phyloP scores from a whole-genome alignment of 2,888 invertebrate species.

The Notodonta ziczac region DNA sequence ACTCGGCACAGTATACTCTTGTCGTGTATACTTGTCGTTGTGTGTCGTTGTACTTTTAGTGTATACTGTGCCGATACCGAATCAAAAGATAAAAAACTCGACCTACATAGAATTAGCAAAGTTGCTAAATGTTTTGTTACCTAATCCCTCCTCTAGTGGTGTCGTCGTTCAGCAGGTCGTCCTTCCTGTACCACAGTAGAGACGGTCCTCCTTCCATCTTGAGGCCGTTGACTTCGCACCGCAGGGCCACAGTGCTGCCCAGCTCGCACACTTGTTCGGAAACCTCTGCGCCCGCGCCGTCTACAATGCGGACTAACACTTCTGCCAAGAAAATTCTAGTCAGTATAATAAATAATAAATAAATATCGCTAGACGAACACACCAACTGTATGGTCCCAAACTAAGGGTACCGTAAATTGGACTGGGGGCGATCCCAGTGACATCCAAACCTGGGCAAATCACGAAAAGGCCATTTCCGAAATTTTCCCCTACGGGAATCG shows the following conservation, averaged over 20 bases:
- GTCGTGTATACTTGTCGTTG: too few relatives aligned
- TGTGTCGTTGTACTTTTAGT: too few relatives aligned
- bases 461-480: too few relatives aligned
- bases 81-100: too few relatives aligned
- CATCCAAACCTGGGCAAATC: too few relatives aligned
- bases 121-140: slow-evolving; percentile 34
- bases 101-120: background rate
- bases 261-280: slow-evolving; percentile 77
- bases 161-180: slow-evolving; percentile 74
- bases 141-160: slow-evolving; percentile 79
- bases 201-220: slow-evolving; percentile 79
- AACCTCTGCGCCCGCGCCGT: slow-evolving; percentile 74
- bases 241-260: slow-evolving; percentile 75
- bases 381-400: too few relatives aligned
- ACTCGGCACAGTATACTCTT: too few relatives aligned
- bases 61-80: too few relatives aligned
- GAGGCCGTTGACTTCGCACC: slow-evolving; percentile 75
- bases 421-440: too few relatives aligned
- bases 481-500: too few relatives aligned
- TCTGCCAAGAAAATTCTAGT: slow-evolving; percentile 48
- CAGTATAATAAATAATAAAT: background rate
- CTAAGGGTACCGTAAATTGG: too few relatives aligned
- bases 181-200: slow-evolving; percentile 71
- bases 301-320: slow-evolving; percentile 78
- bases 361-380: too few relatives aligned